Evolutionary conservation across 2,797 vertebrate species (phyloP).

Genomic region (Pangasius larnaudii): DNA sequence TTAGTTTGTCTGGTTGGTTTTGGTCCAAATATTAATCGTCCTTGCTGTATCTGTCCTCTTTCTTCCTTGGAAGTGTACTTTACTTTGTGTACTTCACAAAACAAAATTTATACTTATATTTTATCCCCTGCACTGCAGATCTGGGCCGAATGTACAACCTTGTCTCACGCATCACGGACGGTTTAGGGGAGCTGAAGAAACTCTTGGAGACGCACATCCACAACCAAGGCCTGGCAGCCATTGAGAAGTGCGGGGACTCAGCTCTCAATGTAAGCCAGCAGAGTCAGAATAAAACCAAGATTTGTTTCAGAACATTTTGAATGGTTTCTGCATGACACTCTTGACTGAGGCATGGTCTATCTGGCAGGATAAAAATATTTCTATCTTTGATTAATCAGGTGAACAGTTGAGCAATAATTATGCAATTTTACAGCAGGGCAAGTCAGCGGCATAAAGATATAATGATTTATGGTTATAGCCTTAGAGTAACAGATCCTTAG

Average conservation of each 20-base stretch:
- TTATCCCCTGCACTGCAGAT: slow-evolving; percentile 71
- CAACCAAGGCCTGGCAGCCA: slow-evolving; percentile 97
- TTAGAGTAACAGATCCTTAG: neutral
- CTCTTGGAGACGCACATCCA: slow-evolving; percentile 98
- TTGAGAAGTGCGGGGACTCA: slow-evolving; percentile 97
- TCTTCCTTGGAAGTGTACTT: neutral
- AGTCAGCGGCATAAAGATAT: neutral
- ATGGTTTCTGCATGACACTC: neutral
- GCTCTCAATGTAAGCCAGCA: slow-evolving; percentile 87
- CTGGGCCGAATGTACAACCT: slow-evolving; percentile 98
- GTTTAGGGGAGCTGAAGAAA: slow-evolving; percentile 96
- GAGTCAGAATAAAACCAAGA: neutral
- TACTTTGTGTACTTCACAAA: neutral
- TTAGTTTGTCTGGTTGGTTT: no score
- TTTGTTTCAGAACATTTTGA: neutral
- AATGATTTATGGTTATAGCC: neutral
- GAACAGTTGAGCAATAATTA: neutral
- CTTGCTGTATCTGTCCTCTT: neutral
- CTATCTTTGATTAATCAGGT: neutral
- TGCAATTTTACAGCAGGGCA: neutral
- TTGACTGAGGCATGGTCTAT: neutral
- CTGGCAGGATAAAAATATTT: neutral
- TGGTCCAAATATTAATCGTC: neutral
- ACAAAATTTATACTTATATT: neutral
- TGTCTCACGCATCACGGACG: slow-evolving; percentile 96